Evolutionary conservation across 2,113 vertebrate species (phyloP).

Genomic region (Caranx melampygus): DNA sequence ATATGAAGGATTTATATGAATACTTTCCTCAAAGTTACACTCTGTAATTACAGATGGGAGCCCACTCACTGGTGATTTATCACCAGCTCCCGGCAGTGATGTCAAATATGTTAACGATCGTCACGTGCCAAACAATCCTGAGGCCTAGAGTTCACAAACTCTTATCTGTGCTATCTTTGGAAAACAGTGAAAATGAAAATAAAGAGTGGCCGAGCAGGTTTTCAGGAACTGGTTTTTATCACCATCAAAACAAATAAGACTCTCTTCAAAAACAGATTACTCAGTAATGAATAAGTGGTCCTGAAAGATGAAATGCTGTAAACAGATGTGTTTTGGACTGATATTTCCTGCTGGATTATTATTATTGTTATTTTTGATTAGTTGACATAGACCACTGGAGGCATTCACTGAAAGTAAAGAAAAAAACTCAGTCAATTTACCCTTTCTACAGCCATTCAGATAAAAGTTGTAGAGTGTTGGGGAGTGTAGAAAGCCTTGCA

Average conservation of each 20-base stretch:
- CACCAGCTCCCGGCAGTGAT: conserved; percentile 46
- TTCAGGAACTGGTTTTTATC: conserved; percentile 9
- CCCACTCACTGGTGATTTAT: conserved; percentile 67
- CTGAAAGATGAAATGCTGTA: conserved; percentile 4
- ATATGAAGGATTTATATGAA: conserved; percentile 60
- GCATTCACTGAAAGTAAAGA: conserved; percentile 10
- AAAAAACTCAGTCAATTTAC: conserved; percentile 24
- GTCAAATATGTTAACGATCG: conserved; percentile 63
- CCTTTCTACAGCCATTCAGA: conserved; percentile 12
- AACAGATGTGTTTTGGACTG: not conserved
- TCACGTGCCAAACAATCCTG: conserved; percentile 48
- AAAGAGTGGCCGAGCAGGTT: conserved; percentile 12
- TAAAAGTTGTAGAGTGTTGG: not conserved
- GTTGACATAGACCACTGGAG: conserved; percentile 7
- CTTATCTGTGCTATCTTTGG: conserved; percentile 42
- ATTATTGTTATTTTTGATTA: conserved; percentile 3
- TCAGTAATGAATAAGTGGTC: conserved; percentile 7
- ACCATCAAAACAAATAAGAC: conserved; percentile 19
- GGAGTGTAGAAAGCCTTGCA: conserved; percentile 1
- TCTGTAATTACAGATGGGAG: conserved; percentile 69
- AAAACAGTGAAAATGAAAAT: conserved; percentile 41
- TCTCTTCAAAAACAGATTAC: not conserved
- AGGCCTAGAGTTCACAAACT: conserved; percentile 33
- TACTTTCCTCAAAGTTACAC: conserved; percentile 66
- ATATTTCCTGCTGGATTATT: not conserved